Evolutionary conservation across 1,140 invertebrate species (phyloP), one percentile per base, ranked within the genome.

Genomic region (Ridgeia piscesae): DNA sequence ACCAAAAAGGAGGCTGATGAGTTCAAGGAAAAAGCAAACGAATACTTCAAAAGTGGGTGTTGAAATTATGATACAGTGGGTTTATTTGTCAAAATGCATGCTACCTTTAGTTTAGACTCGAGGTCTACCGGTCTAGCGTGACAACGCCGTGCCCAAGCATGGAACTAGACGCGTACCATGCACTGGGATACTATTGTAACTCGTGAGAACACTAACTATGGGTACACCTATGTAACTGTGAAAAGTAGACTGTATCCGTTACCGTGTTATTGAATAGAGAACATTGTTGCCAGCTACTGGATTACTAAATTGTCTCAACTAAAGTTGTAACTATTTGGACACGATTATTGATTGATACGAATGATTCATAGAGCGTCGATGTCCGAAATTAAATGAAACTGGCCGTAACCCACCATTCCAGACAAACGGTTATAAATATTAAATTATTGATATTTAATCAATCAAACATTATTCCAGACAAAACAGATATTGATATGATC

Each of bases 21-120:
- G 94, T 96, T 97, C 92, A 99, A 98, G 96, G 97, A 98, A 94
- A 96, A 98, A 95, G 98, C 98, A 27, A 99, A 99, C 96, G 97
- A 97, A 94, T 97, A 96, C 95, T 98, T 98, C 95, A 98, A 98
- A 97, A 97, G 98, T 98, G 97, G 96, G 96, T 96, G 92, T 89
- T 89, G 91, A 92, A 92, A 92, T 77, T 89, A n/a, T 89, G 58
- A 34, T 42, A 88, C 17, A 35, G 50, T 34, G 48, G 27, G 35
- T 6, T 77, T 34, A 31, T 42, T 34, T 31, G n/a, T 89, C 33
- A 34, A 34, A 31, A 34, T 93, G n/a, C 21, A n/a, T 77, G 33
- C 90, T 31, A 50, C 33, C 31, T 35, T 34, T 11, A 88, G 6
- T 91, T 48, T 35, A 77, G 34, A 77, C 27, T 34, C 33, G 33